Evolutionary conservation across 2,888 invertebrate species (phyloP).

Genomic region (Oasisia sp.): DNA sequence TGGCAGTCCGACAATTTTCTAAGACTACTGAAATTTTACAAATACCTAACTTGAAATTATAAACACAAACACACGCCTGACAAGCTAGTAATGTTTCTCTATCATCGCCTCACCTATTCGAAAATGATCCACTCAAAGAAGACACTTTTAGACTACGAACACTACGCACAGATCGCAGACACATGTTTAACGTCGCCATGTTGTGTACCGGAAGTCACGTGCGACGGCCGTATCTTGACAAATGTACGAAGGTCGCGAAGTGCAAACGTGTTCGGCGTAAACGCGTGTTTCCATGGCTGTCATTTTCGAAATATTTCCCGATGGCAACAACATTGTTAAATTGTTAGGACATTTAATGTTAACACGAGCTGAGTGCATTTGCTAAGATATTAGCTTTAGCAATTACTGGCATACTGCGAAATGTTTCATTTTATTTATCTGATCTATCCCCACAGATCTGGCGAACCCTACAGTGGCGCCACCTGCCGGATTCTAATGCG

Average conservation of each 20-base stretch:
- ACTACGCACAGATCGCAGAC: not conserved
- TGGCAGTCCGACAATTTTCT: not conserved
- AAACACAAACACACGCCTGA: not conserved
- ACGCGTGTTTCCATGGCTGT: not conserved
- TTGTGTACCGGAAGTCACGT: not conserved
- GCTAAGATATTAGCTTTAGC: too few relatives aligned
- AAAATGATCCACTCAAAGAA: not conserved
- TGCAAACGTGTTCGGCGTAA: slow-evolving; percentile 2
- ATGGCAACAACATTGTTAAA: not conserved
- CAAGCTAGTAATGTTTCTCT: not conserved
- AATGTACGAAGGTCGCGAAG: not conserved
- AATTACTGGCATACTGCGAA: too few relatives aligned
- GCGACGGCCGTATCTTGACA: too few relatives aligned
- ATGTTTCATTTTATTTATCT: too few relatives aligned
- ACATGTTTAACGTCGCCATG: not conserved
- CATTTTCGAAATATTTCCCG: not conserved
- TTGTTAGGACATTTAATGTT: too few relatives aligned
- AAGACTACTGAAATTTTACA: not conserved
- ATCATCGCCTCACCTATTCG: not conserved
- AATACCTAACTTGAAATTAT: not conserved
- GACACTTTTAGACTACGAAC: not conserved
- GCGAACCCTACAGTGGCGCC: too few relatives aligned
- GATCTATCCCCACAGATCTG: too few relatives aligned
- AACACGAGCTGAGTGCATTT: too few relatives aligned
- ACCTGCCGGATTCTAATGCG: not conserved